phyloP scores from a whole-genome alignment of 1,140 invertebrate genomes.

The Hyles vespertilio region DNA sequence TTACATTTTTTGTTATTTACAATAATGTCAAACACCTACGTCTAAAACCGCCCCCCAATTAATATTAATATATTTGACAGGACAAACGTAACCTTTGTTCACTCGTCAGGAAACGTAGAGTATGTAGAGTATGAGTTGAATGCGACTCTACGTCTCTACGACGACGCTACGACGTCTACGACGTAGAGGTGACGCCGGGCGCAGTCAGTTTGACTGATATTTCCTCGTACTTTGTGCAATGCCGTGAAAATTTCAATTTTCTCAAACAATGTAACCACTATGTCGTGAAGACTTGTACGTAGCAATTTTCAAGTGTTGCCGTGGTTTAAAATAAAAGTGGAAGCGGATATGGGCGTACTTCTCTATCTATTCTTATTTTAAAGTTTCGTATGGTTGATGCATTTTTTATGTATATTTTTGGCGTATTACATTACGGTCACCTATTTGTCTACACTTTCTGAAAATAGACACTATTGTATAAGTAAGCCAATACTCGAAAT shows the following conservation, averaged over 20 bases:
- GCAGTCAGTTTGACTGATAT: constrained; percentile 19
- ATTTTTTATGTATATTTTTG: not conserved
- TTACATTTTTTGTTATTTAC: too few species aligned
- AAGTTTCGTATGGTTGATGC: not conserved
- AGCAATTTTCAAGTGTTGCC: not conserved
- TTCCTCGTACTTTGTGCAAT: constrained; percentile 20
- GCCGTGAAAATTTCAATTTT: constrained; percentile 31
- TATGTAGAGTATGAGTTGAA: too few species aligned
- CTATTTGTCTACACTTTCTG: not conserved
- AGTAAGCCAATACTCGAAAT: too few species aligned
- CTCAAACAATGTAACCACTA: constrained; percentile 24
- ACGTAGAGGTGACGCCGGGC: too few species aligned
- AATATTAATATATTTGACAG: too few species aligned
- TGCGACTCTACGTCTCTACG: too few species aligned
- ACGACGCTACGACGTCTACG: too few species aligned
- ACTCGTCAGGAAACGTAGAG: too few species aligned
- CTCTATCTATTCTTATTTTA: not conserved
- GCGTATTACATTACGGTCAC: not conserved
- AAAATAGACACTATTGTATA: too few species aligned
- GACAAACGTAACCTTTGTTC: too few species aligned
- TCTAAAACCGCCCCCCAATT: too few species aligned
- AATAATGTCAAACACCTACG: too few species aligned
- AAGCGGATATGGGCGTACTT: not conserved
- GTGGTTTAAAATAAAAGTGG: constrained; percentile 4
- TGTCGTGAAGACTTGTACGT: constrained; percentile 6